phyloP scores from a whole-genome alignment of 1,140 invertebrate species.

The Zaprionus nigranus region DNA sequence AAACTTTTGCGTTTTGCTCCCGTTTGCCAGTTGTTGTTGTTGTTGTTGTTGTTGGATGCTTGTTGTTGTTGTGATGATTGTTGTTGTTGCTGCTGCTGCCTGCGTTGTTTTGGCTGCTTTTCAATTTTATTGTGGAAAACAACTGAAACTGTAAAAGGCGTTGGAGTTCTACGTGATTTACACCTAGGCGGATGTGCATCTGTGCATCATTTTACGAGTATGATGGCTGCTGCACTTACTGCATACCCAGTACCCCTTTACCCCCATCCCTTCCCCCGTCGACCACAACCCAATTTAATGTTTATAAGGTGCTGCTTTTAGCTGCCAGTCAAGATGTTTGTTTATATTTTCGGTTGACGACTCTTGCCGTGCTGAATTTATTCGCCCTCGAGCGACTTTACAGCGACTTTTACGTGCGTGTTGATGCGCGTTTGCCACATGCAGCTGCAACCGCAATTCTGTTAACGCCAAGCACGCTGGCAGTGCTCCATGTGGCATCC shows the following conservation, averaged over 20 bases:
- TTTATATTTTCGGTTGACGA: slow-evolving; percentile 72
- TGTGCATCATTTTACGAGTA: slow-evolving; percentile 73
- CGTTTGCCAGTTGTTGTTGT: slow-evolving; percentile 50
- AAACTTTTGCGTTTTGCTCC: slow-evolving; percentile 76
- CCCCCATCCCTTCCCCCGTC: slow-evolving; percentile 5
- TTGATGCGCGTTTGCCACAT: slow-evolving; percentile 47
- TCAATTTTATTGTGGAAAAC: slow-evolving; percentile 80
- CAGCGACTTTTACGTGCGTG: slow-evolving; percentile 73
- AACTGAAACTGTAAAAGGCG: slow-evolving; percentile 76
- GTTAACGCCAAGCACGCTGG: slow-evolving; percentile 43
- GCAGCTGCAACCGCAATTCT: slow-evolving; percentile 49
- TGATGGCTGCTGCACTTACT: slow-evolving; percentile 70
- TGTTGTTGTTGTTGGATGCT: too few species aligned
- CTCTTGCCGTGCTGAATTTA: slow-evolving; percentile 39
- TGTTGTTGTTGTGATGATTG: slow-evolving; percentile 29
- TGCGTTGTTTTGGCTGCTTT: slow-evolving; percentile 72
- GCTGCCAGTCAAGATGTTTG: slow-evolving; percentile 70
- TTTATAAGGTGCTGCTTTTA: slow-evolving; percentile 81
- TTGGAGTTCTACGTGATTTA: slow-evolving; percentile 79
- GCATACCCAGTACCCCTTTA: slow-evolving; percentile 41
- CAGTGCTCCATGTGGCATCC: not conserved
- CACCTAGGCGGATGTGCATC: slow-evolving; percentile 76
- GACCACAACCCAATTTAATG: slow-evolving; percentile 59
- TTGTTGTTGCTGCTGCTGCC: slow-evolving; percentile 23
- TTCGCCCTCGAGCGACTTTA: slow-evolving; percentile 45